A percentile compares a stretch with the other conserved stretches of the same genome.
phyloP scores from a whole-genome alignment of 2,888 invertebrate genomes.

The Tineola bisselliella region DNA sequence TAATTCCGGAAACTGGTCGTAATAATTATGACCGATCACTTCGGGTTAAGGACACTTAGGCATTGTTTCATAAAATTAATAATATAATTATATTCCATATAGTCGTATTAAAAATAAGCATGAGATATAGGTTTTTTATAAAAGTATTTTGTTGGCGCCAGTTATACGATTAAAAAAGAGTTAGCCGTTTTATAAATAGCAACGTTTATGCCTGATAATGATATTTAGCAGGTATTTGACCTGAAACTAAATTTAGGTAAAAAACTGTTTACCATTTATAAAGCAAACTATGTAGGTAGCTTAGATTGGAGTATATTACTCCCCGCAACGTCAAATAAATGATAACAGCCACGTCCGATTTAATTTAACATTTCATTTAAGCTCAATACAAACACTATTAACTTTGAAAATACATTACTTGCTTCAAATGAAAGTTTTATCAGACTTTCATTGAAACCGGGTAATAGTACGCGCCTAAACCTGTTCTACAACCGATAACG shows the following conservation, averaged over 20 bases:
- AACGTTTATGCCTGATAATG: constrained; percentile 7
- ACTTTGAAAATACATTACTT: neutral
- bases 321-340: neutral
- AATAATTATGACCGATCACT: neutral
- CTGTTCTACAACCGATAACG: neutral
- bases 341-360: neutral
- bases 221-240: constrained; percentile 6
- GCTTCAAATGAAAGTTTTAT: neutral
- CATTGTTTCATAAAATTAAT: neutral
- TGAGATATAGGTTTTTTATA: no score
- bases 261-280: neutral
- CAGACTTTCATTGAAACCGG: neutral
- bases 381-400: neutral
- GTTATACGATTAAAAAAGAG: neutral
- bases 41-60: neutral
- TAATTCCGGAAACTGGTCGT: neutral
- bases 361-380: neutral
- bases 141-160: no score
- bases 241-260: neutral
- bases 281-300: neutral
- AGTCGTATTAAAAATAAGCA: no score
- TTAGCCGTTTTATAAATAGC: neutral
- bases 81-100: no score
- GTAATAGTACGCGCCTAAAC: neutral
- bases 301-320: neutral